Evolutionary conservation across 2,113 vertebrate species (phyloP).

Genomic region (Laterallus jamaicensis): DNA sequence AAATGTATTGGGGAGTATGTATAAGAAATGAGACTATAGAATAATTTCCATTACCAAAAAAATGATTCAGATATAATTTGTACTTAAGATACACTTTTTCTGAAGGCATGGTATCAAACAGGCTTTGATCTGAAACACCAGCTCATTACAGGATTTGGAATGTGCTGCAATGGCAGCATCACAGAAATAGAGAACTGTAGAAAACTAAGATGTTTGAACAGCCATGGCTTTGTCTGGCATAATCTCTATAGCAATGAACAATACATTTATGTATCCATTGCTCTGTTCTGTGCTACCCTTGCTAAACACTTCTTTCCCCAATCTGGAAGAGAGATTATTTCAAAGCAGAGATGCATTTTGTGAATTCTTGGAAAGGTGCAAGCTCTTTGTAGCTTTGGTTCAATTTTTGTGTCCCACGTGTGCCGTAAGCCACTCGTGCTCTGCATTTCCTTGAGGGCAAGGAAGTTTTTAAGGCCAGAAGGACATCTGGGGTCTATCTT

Average conservation of each 20-base stretch:
- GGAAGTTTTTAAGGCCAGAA: slow-evolving; percentile 1
- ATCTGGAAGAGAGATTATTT: background rate
- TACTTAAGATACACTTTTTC: background rate
- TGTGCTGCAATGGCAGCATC: background rate
- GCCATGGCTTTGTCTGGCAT: background rate
- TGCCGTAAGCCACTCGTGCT: background rate
- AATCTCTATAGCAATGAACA: background rate
- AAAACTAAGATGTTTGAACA: background rate
- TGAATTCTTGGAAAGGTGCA: background rate
- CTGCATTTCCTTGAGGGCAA: background rate
- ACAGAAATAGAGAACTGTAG: background rate
- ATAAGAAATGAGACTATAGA: background rate
- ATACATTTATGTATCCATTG: background rate
- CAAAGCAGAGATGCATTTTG: background rate
- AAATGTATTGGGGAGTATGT: background rate
- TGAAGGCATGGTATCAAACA: background rate
- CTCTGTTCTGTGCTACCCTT: background rate
- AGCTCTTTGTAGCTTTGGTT: background rate
- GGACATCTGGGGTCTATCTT: slow-evolving; percentile 21
- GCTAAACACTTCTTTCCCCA: background rate
- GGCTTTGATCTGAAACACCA: background rate
- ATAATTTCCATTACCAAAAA: background rate
- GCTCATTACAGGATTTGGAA: background rate
- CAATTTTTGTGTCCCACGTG: background rate
- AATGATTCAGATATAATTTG: background rate